A percentile compares a stretch with the other conserved stretches of the same genome.
Evolutionary conservation across 2,888 invertebrate species (phyloP).

Genomic region (Sepiola atlantica): DNA sequence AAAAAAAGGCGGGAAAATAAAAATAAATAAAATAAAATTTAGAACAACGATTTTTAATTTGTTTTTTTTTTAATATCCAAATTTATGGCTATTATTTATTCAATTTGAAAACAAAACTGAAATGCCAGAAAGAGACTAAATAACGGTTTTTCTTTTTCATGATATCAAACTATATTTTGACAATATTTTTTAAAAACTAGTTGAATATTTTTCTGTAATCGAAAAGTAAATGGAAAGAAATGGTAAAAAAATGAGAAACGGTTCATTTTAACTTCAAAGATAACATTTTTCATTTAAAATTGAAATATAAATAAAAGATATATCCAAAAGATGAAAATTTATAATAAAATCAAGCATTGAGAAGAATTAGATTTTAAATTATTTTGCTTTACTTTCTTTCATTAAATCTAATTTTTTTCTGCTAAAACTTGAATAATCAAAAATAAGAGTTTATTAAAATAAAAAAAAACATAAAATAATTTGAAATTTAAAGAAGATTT

Average conservation of each 20-base stretch:
- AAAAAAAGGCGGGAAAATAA: neutral
- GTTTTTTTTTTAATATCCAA: neutral
- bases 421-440: neutral
- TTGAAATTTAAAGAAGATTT: neutral
- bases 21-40: neutral
- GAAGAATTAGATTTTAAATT: neutral
- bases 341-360: neutral
- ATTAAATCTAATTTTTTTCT: too few species aligned
- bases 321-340: neutral
- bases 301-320: neutral
- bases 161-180: neutral
- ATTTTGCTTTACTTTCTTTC: neutral
- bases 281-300: neutral
- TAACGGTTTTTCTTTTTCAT: neutral
- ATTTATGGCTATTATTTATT: constrained; percentile 20
- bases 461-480: neutral
- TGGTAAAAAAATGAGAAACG: too few species aligned
- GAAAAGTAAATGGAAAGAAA: too few species aligned
- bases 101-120: neutral
- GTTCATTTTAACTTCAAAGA: too few species aligned
- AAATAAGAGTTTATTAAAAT: neutral
- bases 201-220: too few species aligned
- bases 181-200: neutral
- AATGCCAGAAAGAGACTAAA: neutral
- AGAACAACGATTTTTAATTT: neutral